phyloP scores from a whole-genome alignment of 2,797 vertebrate species.

The Xiphorhynchus erythropygius region DNA sequence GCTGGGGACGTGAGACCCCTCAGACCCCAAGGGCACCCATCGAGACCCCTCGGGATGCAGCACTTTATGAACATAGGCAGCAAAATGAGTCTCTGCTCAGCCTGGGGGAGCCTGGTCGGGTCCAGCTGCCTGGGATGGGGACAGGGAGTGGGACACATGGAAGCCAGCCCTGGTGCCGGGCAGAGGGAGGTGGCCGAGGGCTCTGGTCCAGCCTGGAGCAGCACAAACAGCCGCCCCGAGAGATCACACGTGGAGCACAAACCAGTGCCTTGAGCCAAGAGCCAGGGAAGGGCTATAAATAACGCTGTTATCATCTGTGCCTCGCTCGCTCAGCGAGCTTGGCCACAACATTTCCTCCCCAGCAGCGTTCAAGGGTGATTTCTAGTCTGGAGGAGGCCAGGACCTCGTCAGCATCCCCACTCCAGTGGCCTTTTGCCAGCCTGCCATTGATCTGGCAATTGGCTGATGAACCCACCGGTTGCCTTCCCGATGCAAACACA shows the following conservation, averaged over 20 bases:
- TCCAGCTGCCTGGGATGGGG: neutral
- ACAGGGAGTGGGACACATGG: neutral
- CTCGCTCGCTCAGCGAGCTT: neutral
- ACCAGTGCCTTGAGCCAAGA: neutral
- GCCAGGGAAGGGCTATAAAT: slow-evolving; percentile 37
- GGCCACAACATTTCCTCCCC: neutral
- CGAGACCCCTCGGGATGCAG: neutral
- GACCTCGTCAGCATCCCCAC: neutral
- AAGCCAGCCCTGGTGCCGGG: fast-evolving
- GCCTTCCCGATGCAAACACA: neutral
- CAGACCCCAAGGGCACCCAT: fast-evolving
- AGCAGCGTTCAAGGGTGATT: neutral
- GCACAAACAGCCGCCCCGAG: neutral
- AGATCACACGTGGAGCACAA: neutral
- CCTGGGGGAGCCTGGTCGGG: neutral
- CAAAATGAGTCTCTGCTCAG: neutral
- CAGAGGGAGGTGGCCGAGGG: fast-evolving
- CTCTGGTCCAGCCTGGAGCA: neutral
- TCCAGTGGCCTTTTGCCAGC: neutral
- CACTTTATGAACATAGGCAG: neutral
- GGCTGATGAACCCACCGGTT: neutral
- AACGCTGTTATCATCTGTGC: neutral
- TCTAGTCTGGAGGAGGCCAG: neutral
- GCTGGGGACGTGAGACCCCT: neutral
- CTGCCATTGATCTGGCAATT: neutral